Evolutionary conservation across 2,113 vertebrate genomes (phyloP).

Genomic region (Tricholaema leucomelas): DNA sequence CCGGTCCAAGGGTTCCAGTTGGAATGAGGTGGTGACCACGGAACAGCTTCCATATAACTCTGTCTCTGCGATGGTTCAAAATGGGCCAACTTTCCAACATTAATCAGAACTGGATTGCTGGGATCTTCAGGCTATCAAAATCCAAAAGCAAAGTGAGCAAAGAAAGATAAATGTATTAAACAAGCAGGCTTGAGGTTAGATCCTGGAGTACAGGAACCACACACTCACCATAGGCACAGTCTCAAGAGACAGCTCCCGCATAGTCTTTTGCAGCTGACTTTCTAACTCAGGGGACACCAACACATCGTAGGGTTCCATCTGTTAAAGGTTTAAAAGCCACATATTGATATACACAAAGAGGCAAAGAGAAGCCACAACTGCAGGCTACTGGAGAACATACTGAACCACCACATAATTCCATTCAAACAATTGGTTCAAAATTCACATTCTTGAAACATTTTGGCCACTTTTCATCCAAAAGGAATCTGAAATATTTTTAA

Average conservation of each 20-base stretch:
- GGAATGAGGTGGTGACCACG: conserved; percentile 96
- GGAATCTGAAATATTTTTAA: background rate
- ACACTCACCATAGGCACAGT: conserved; percentile 75
- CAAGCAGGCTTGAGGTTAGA: background rate
- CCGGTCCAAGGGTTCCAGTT: conserved; percentile 99
- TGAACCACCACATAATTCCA: background rate
- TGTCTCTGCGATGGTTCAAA: conserved; percentile 92
- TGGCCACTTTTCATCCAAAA: background rate
- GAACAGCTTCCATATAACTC: conserved; percentile 84
- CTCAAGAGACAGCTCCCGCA: conserved; percentile 84
- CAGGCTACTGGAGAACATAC: background rate
- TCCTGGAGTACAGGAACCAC: background rate
- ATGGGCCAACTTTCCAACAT: conserved; percentile 86
- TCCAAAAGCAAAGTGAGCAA: background rate
- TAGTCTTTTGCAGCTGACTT: conserved; percentile 74
- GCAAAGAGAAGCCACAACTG: background rate
- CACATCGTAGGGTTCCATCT: conserved; percentile 89
- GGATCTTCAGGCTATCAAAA: conserved; percentile 80
- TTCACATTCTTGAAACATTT: background rate
- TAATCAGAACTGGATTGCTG: conserved; percentile 78
- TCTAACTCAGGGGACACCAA: conserved; percentile 80
- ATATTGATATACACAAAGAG: background rate
- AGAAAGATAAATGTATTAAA: background rate
- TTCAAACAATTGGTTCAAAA: background rate
- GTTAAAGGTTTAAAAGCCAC: background rate